Evolutionary conservation across 1,140 invertebrate species (phyloP), one percentile per base, ranked within the genome.

Genomic region (Macrotrachela quadricornifera): DNA sequence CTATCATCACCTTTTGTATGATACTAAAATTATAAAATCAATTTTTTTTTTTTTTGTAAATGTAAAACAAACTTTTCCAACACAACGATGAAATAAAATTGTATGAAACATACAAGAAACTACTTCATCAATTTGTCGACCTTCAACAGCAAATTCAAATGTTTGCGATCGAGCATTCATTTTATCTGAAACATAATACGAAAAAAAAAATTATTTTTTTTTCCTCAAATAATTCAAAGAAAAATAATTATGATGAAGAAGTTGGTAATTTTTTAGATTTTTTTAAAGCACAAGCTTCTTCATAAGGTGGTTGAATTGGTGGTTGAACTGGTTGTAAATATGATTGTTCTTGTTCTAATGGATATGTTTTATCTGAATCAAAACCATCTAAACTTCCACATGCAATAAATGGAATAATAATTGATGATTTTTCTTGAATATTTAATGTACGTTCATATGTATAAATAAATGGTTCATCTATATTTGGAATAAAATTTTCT

Each of bases 1-100:
- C 80, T 84, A 58, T 81, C 82, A 70, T 92, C 86, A 63, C 81
- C 80, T 69, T 83, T 84, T 69, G 91, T 92, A 49, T 81, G 79
- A 71, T 92, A 92, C 75, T 73, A 57, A 44, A 57, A 52, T 18
- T 21, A 44, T 59, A 60, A 48, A 38, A 51, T 50, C n/a, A 43
- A 37, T 17, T 30, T 52, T 16, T 38, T 37, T 15, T 44, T 40
- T 54, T 15, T 45, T n/a, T 56, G 4, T 46, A 37, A 9, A 8
- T 10, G 46, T n/a, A 36, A 46, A 15, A 46, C 58, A 58, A 60
- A 73, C 71, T 62, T 94, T 96, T 56, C 90, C 88, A 58, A 85
- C 76, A 46, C 84, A 83, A 59, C 90, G 77, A 66, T 94, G 86
- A 65, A 95, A 88, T 13, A 96, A 73, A 45, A 95, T 78, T 17